Conservation (phyloP, 2,113 vertebrate genomes). For the Clarias gariepinus region DNA sequence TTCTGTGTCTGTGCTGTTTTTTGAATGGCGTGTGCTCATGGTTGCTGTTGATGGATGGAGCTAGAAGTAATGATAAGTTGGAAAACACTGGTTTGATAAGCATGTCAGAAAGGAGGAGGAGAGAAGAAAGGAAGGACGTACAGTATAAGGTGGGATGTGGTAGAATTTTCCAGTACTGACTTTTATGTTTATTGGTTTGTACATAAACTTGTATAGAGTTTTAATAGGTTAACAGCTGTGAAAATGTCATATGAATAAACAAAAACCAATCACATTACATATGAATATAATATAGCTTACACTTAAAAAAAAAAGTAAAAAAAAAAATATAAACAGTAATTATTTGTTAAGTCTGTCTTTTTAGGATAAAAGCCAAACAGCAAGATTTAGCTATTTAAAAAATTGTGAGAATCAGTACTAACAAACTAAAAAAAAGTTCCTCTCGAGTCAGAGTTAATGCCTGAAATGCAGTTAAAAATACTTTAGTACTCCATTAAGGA, state of each 20-base stretch:
- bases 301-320: background rate
- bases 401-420: background rate
- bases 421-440: background rate
- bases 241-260: background rate
- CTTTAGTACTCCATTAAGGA: background rate
- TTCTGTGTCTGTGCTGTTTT: constrained; percentile 39
- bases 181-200: constrained; percentile 3
- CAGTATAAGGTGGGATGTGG: background rate
- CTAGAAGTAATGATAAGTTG: constrained; percentile 8
- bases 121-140: background rate
- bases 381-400: background rate
- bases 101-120: constrained; percentile 30
- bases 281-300: background rate
- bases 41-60: background rate
- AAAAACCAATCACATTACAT: background rate
- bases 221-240: background rate
- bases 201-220: background rate
- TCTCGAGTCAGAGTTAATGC: background rate
- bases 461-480: background rate
- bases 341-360: background rate
- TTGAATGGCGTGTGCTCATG: constrained; percentile 29
- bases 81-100: background rate
- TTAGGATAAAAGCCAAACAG: background rate
- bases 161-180: background rate
- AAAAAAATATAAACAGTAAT: too few species aligned